phyloP scores from a whole-genome alignment of 1,140 invertebrate species.

The Temnothorax longispinosus region DNA sequence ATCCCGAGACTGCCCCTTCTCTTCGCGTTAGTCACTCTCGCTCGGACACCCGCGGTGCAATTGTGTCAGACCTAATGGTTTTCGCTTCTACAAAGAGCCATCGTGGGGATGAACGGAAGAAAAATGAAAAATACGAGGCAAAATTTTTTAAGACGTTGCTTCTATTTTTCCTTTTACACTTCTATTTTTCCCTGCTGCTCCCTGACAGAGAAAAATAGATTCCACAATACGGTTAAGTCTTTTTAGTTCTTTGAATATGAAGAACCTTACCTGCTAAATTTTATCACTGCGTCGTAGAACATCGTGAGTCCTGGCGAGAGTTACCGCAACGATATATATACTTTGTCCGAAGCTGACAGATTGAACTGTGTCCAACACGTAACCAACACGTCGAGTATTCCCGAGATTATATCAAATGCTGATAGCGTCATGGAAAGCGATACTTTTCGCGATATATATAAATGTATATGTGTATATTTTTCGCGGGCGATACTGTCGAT shows the following conservation, averaged over 20 bases:
- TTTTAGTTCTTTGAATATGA: background rate
- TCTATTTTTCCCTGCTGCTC: background rate
- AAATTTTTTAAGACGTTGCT: background rate
- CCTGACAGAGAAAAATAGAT: background rate
- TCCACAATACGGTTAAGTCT: background rate
- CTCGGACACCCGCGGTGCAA: constrained; percentile 77
- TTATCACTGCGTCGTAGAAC: background rate
- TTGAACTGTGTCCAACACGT: background rate
- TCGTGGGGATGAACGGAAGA: background rate
- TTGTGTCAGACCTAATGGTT: constrained; percentile 77
- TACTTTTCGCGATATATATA: background rate
- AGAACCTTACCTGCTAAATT: background rate
- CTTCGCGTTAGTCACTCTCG: background rate
- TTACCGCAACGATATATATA: background rate
- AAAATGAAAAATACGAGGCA: background rate
- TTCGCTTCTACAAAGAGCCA: constrained; percentile 60
- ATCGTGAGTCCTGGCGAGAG: background rate
- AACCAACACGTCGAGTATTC: background rate
- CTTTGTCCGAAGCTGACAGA: background rate
- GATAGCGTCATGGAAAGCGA: constrained; percentile 2
- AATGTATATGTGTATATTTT: background rate
- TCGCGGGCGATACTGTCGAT: constrained; percentile 64
- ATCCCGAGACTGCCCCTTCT: background rate
- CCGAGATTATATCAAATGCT: background rate
- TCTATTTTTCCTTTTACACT: background rate